Evolutionary conservation across 1,140 invertebrate species (phyloP).

Genomic region (Homalodisca vitripennis): DNA sequence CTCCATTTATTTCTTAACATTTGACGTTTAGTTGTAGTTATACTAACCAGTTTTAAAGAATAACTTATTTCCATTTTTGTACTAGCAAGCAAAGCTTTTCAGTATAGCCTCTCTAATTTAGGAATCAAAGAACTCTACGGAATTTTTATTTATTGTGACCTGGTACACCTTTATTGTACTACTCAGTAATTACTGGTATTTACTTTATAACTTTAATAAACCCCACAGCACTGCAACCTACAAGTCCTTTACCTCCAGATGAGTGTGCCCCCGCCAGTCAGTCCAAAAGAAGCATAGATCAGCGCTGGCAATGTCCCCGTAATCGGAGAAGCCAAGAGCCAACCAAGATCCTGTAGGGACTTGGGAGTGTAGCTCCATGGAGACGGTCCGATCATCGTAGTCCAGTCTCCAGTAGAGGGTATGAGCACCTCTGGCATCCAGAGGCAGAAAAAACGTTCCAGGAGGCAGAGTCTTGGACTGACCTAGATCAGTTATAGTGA

Average conservation of each 20-base stretch:
- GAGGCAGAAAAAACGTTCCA: conserved; percentile 32
- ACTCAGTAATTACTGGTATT: too few species aligned
- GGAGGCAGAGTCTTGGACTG: neutral
- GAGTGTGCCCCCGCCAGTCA: conserved; percentile 60
- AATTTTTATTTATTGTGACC: too few species aligned
- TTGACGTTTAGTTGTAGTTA: too few species aligned
- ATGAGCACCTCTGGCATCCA: conserved; percentile 37
- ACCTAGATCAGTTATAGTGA: too few species aligned
- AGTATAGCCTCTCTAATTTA: too few species aligned
- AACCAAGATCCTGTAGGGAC: conserved; percentile 63
- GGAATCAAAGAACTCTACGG: too few species aligned
- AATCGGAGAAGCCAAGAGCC: conserved; percentile 89
- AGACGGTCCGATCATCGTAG: conserved; percentile 29
- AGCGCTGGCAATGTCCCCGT: conserved; percentile 71
- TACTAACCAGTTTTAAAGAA: too few species aligned
- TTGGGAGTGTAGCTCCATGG: conserved; percentile 54
- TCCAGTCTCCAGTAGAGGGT: conserved; percentile 41
- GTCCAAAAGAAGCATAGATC: conserved; percentile 86
- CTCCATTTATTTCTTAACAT: too few species aligned
- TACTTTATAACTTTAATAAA: neutral
- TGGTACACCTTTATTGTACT: too few species aligned
- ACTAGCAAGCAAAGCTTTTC: too few species aligned
- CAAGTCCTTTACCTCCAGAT: conserved; percentile 61
- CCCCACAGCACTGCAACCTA: conserved; percentile 9
- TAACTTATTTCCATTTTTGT: too few species aligned